phyloP scores from a whole-genome alignment of 30 jellyfish, hydroid and myxozoan genomes.

The Aurelia aurita complex sp. Pacific region DNA sequence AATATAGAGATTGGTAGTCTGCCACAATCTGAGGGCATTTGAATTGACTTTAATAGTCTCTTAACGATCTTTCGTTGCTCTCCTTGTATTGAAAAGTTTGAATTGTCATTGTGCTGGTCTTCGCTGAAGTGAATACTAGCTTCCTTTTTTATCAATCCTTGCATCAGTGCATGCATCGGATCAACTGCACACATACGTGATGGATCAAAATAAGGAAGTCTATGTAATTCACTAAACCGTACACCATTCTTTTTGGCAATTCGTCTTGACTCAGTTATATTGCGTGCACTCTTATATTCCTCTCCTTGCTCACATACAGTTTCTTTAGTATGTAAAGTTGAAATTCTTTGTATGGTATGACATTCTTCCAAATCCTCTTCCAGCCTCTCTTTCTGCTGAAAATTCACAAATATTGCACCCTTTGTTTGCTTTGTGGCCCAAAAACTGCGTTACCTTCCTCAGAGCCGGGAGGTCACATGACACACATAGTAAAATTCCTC shows the following conservation, averaged over 20 bases:
- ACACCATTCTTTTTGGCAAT: slow-evolving; percentile 3
- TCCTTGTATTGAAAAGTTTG: not conserved
- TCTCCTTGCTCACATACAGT: slow-evolving; percentile 3
- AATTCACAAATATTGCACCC: slow-evolving; percentile 28
- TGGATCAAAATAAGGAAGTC: not conserved
- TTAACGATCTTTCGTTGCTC: not conserved
- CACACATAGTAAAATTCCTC: slow-evolving; percentile 1
- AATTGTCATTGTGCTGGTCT: too few relatives aligned
- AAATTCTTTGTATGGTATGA: not conserved
- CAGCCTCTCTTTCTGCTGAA: slow-evolving; percentile 18
- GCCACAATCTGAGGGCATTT: not conserved
- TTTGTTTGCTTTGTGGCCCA: slow-evolving; percentile 11
- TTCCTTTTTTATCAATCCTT: too few relatives aligned
- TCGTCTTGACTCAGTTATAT: not conserved
- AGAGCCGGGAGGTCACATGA: slow-evolving; percentile 5
- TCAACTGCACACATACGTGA: slow-evolving; percentile 1
- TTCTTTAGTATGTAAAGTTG: not conserved
- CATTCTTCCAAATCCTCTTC: slow-evolving; percentile 6
- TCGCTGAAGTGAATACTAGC: too few relatives aligned
- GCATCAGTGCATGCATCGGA: not conserved
- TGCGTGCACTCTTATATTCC: not conserved
- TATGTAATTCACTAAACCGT: not conserved
- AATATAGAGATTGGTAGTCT: too few relatives aligned
- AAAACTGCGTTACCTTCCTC: slow-evolving; percentile 14
- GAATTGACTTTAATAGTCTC: not conserved